Base-by-base conservation (phyloP, 2,888 invertebrate genomes). In the Latrodectus hesperus region DNA sequence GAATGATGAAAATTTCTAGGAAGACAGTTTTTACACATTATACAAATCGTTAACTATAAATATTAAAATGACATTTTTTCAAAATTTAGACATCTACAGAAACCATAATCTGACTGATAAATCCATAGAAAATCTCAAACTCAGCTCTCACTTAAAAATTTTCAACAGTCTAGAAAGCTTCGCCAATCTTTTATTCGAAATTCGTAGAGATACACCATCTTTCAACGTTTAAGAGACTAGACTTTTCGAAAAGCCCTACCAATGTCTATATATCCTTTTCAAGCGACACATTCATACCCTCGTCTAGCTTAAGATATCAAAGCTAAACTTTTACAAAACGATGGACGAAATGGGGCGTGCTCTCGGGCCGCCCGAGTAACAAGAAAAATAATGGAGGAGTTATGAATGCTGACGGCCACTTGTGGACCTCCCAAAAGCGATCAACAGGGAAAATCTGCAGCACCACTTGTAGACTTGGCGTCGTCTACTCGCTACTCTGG, bases 401-500 rank as follows among this genome's bases (percentile, higher is more conserved):
- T 81, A 81, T 81, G 81, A 81, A 81, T 81, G 53, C 52, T 53
- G 53, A 9, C 49, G 67, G 76, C 86, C 86, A 86, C 86, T 86
- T 86, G 86, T 86, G 77, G 86, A 67, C 67, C 22, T 17, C 60
- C 84, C 73, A 68, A 26, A 76, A 71, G 75, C 80, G 80, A 85
- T 85, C 85, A 85, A 85, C 85, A 85, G 85, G 85, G 38, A 80
- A 85, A 80, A 85, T 80, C 68, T 85, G 22, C 38, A 38, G 73
- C 64, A 64, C 86, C 86, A 86, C 86, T 86, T 86, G 86, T 86
- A 86, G 86, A 84, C 78, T 60, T 17, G 55, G 71, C 65, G 75
- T 55, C 75, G 71, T 79, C 71, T 71, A 16, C 60, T 17, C 26
- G 60, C n/a, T 51, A 22, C 53, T 22, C 16, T 80, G 86, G 86